Base-by-base conservation (phyloP, 2,113 vertebrate species). In the Microtus montanus region DNA sequence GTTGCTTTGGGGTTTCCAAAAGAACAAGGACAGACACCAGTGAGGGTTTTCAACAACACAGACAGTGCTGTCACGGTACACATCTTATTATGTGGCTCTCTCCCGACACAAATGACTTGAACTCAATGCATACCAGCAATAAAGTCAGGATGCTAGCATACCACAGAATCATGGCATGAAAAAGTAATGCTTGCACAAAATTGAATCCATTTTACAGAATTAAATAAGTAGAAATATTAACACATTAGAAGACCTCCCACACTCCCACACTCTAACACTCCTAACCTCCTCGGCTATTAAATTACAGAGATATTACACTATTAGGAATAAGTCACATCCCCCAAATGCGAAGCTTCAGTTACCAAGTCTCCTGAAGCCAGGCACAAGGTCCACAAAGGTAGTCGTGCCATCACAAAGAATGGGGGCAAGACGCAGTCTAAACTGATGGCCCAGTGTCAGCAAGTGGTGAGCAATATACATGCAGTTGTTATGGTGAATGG, bases 401-500 rank as follows among this genome's bases (percentile, higher is more conserved):
- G 99, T 98, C 0, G 99, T 97, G 1, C 99, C 99, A 0, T 99
- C 98, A 0, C 98, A 98, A 44, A 99, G 98, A n/a, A 99, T 96
- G 91, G 97, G 91, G 0, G 99, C 98, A 49, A 99, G 97, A 91
- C 98, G 98, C 30, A 97, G 98, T 54, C 98, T 98, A 98, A 99
- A 99, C 96, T 99, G 99, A 98, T 99, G 99, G 2, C 99, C 99
- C 47, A 99, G 98, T 0, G 99, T 99, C 92, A 99, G 98, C 95
- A 99, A 97, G 97, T 99, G 99, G 97, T 99, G 99, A 28, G 99
- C 99, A 7, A 99, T 98, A 82, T 99, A 99, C 99, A 99, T 99
- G 97, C 99, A 99, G 98, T 99, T 99, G 98, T 99, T 99, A 98
- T 99, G 99, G 96, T 99, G 99, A 96, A 99, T 99, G 93, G 99